Base-by-base conservation (phyloP, 2,888 invertebrate species). In the Eretmocerus hayati region DNA sequence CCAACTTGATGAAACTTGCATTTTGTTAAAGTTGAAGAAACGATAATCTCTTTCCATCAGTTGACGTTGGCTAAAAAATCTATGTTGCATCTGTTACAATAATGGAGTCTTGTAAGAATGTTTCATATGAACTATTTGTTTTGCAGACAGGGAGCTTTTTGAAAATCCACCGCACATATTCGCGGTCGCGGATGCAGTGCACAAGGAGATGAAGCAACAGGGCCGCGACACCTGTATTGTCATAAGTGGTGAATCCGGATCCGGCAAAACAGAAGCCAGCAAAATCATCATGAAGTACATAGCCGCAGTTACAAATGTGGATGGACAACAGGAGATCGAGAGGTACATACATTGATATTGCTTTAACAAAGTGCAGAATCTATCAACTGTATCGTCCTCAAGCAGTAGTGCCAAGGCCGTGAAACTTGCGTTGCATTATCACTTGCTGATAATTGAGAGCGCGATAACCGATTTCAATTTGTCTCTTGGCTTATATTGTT, bases 201-300 rank as follows among this genome's bases (percentile, higher is more conserved):
- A 97, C 72, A 84, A 90, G 71, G 87, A 90, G 52, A 87, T 99
- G 79, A 86, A 94, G 68, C 87, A 95, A 66, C 80, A 83, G 70
- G 86, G 90, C 40, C 81, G 84, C 62, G 95, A 97, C 75, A 94
- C 95, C 5, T 99, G 97, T 70, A 95, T 99, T 57, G 89, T 99
- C 32, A 99, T 99, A 66, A 89, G 89, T n/a, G 90, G 92, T 1
- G 97, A 99, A 74, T 95, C 94, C 2, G 99, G 99, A 2, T 86
- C 95, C 19, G 99, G 97, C 30, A 99, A 99, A 75, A 99, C 97
- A 5, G 97, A 99, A 72, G 95, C 97, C 0, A 95, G 95, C 50
- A 99, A 99, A 77, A 95, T 96, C 66, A 96, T 99, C 58, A 96
- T 99, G 96, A 90, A 92, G 67, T 90, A 90, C 67, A 93, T 99